Percentiles rank a stretch among this genome's conserved stretches.
Conservation (phyloP, 1,140 invertebrate species). For the Platorchestia sp. region DNA sequence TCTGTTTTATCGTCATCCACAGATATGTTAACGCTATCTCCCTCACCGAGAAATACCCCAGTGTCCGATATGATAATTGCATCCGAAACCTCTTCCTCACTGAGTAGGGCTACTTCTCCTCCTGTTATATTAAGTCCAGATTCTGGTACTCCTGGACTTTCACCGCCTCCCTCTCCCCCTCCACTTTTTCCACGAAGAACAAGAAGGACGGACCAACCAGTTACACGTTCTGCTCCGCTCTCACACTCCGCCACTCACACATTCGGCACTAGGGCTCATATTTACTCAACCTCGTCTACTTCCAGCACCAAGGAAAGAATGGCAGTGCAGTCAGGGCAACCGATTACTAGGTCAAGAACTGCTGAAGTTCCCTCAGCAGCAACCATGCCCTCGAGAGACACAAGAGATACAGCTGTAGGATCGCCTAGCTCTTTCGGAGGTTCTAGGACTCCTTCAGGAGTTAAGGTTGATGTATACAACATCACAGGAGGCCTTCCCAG, state of each 20-base stretch:
- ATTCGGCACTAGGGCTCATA: conserved; percentile 63
- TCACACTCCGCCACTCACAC: conserved; percentile 64
- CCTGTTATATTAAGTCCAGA: conserved; percentile 68
- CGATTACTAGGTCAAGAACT: conserved; percentile 67
- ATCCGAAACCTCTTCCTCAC: conserved; percentile 67
- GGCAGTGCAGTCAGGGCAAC: conserved; percentile 65
- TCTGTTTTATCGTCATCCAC: conserved; percentile 77
- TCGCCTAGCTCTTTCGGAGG: neutral
- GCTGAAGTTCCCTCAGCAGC: neutral
- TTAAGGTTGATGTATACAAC: conserved; percentile 32
- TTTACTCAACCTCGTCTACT: conserved; percentile 61
- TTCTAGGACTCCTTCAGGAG: neutral
- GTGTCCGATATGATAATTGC: conserved; percentile 62
- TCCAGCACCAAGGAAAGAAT: conserved; percentile 63
- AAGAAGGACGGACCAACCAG: conserved; percentile 24
- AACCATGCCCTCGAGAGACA: neutral
- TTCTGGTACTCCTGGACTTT: conserved; percentile 71
- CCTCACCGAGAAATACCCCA: conserved; percentile 65
- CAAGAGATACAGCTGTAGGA: neutral
- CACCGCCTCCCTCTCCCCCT: conserved; percentile 66
- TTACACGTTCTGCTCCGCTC: conserved; percentile 48
- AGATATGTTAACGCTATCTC: conserved; percentile 64
- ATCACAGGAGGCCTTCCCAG: conserved; percentile 11
- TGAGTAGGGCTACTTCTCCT: conserved; percentile 67
- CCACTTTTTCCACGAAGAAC: conserved; percentile 66